These are phyloP conservation scores for Hypselothyrea guttata DNA, from an alignment of 2,888 invertebrate species.

Conservation along the genomic window DNA sequence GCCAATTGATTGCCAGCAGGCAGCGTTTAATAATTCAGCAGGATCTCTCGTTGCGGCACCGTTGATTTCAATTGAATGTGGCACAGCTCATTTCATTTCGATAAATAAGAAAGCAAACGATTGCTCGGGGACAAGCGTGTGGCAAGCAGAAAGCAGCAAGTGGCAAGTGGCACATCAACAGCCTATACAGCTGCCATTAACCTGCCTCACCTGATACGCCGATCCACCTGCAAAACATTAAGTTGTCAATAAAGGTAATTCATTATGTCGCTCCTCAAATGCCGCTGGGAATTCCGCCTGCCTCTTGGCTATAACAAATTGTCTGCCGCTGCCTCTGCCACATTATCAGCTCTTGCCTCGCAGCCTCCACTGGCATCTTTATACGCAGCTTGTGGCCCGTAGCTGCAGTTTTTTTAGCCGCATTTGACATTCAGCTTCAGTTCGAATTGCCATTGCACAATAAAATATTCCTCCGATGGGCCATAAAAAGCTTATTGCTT, in stretches of 20 bases:
- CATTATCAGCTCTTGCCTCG: constrained; percentile 18
- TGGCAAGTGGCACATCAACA: constrained; percentile 59
- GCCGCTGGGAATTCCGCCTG: constrained; percentile 67
- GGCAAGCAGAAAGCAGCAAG: background rate
- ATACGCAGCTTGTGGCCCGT: constrained; percentile 22
- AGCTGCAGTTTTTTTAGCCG: background rate
- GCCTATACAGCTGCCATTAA: constrained; percentile 74
- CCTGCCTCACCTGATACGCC: constrained; percentile 20
- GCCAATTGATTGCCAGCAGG: constrained; percentile 64
- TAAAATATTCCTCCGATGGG: constrained; percentile 78
- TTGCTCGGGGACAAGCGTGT: constrained; percentile 61
- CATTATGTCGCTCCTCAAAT: constrained; percentile 81
- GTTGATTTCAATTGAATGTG: constrained; percentile 70
- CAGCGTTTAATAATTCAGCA: constrained; percentile 67
- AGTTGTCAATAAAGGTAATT: constrained; percentile 83
- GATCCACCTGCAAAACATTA: constrained; percentile 81
- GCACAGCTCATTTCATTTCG: constrained; percentile 24
- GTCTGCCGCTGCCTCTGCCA: constrained; percentile 55
- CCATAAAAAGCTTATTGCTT: constrained; percentile 70
- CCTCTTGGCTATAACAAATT: constrained; percentile 55
- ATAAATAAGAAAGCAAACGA: constrained; percentile 60
- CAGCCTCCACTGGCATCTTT: constrained; percentile 6
- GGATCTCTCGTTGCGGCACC: constrained; percentile 43
- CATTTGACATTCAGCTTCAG: constrained; percentile 54
- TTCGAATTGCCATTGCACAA: constrained; percentile 57